Conservation (phyloP, 2,113 vertebrate species). For the Ceuthmochares aereus region DNA sequence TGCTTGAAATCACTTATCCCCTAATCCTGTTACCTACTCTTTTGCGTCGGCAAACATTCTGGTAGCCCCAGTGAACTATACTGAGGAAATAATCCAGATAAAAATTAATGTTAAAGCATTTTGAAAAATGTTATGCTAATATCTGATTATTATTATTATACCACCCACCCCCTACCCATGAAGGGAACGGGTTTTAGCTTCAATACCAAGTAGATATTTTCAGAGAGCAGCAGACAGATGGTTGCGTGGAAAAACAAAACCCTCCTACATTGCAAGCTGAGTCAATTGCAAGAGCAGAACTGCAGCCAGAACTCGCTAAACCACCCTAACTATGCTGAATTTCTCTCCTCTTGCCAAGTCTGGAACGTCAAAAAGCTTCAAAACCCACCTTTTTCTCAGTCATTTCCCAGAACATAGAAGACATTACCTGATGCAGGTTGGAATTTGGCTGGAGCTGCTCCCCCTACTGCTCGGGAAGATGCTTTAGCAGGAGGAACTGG, state of each 20-base stretch:
- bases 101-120: background rate
- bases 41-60: background rate
- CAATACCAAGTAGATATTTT: background rate
- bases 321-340: background rate
- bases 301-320: background rate
- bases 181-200: background rate
- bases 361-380: background rate
- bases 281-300: background rate
- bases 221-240: background rate
- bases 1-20: background rate
- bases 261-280: background rate
- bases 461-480: slow-evolving; percentile 76
- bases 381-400: background rate
- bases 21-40: background rate
- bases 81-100: background rate
- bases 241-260: background rate
- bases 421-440: slow-evolving; percentile 81
- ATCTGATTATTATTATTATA: background rate
- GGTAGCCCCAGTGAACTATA: background rate
- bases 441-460: slow-evolving; percentile 76
- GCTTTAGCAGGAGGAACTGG: slow-evolving; percentile 80
- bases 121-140: background rate
- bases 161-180: background rate
- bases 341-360: background rate
- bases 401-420: background rate